Base-by-base conservation (phyloP, 2,888 invertebrate species). In the Gandaritis pyraliata region DNA sequence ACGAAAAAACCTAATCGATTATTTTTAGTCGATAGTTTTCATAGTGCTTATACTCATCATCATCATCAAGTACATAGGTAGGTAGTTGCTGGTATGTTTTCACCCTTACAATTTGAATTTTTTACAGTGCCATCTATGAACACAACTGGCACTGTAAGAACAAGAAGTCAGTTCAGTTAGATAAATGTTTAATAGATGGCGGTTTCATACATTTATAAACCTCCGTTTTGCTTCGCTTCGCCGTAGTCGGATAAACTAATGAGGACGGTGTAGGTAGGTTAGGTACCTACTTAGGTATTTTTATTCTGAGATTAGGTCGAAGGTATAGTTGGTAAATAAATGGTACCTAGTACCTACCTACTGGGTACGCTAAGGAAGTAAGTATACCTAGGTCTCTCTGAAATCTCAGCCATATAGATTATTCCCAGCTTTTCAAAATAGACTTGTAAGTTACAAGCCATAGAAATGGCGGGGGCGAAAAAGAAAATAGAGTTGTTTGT, bases 401-500 rank as follows among this genome's bases (percentile, higher is more conserved):
- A 12, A n/a, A 30, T 39, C 55, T 49, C 36, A 51, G 47, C 63
- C 63, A 33, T 30, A 12, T 51, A 36, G 63, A 63, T 63, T 62
- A 39, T 36, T 30, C 13, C 11, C 23, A 45, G 33, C 8, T n/a
- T 16, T 45, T 43, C 4, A 23, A 23, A n/a, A n/a, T 4, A 4
- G 36, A 36, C 1, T 10, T 4, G 15, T 15, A 41, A 41, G 7
- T 5, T 15, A 43, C 2, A 43, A 16, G 4, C 41, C 11, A 43
- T 29, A 8, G 3, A 52, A 15, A 55, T 59, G 58, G 63, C 58
- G 5, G 87, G 88, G 82, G 82, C 78, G 48, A 78, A 74, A 67
- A 73, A 72, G 65, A 82, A 80, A 78, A 68, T 83, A 7, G 85
- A 90, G 66, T 63, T 90, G 66, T 90, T 87, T 66, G 51, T 78